Evolutionary conservation across 2,888 invertebrate species (phyloP).

Genomic region (Apodemia duryi): DNA sequence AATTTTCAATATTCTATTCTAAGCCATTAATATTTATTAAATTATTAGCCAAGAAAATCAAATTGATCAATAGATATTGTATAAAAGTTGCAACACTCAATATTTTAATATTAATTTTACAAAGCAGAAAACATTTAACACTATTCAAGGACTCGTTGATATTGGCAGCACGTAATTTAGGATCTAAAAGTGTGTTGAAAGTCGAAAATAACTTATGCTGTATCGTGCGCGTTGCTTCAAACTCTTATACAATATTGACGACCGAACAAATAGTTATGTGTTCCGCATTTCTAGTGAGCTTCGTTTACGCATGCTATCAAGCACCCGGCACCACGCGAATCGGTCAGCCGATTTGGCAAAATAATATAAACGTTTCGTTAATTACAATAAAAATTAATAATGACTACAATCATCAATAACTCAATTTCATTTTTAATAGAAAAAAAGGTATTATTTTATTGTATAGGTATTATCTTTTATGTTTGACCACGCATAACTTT

Average conservation of each 20-base stretch:
- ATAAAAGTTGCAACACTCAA: neutral
- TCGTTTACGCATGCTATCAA: constrained; percentile 70
- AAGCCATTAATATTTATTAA: constrained; percentile 8
- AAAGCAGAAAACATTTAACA: constrained; percentile 2
- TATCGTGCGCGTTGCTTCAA: constrained; percentile 65
- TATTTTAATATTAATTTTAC: constrained; percentile 10
- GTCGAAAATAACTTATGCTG: constrained; percentile 73
- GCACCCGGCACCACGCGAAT: constrained; percentile 52
- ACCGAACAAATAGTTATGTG: constrained; percentile 75
- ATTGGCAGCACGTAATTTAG: constrained; percentile 71
- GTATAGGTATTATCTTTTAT: too few species aligned
- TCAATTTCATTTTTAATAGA: too few species aligned
- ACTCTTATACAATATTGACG: constrained; percentile 77
- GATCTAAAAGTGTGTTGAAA: constrained; percentile 73
- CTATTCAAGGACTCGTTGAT: constrained; percentile 49
- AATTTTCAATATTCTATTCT: neutral
- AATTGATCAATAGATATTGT: constrained; percentile 1
- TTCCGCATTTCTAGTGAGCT: constrained; percentile 77
- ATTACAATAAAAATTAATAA: too few species aligned
- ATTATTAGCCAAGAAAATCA: neutral
- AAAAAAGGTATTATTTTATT: too few species aligned
- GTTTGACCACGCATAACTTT: too few species aligned
- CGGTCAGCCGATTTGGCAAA: constrained; percentile 29
- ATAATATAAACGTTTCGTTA: neutral
- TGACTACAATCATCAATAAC: too few species aligned